phyloP scores from a whole-genome alignment of 2,888 invertebrate genomes.

The Volucella bombylans region DNA sequence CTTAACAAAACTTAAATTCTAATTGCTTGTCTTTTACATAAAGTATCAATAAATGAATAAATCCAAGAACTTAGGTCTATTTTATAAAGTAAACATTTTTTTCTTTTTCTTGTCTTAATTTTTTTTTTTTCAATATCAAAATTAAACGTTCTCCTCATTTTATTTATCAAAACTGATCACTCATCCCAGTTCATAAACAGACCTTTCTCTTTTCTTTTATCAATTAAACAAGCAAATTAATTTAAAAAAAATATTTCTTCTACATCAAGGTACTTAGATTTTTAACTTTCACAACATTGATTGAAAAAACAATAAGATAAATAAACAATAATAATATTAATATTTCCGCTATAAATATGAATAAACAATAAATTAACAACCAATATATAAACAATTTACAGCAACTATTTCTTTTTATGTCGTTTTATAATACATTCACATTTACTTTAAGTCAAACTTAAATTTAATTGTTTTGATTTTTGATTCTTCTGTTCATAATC shows the following conservation, averaged over 20 bases:
- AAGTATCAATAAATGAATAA: slow-evolving; percentile 40
- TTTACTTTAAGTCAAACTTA: slow-evolving; percentile 53
- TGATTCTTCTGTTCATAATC: slow-evolving; percentile 22
- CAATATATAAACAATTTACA: slow-evolving; percentile 52
- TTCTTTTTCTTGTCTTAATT: not conserved
- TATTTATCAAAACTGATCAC: slow-evolving; percentile 35
- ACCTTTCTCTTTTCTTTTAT: slow-evolving; percentile 2
- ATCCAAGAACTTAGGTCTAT: slow-evolving; percentile 26
- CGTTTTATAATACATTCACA: slow-evolving; percentile 67
- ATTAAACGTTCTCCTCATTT: slow-evolving; percentile 20
- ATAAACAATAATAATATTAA: slow-evolving; percentile 4
- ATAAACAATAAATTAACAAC: slow-evolving; percentile 63
- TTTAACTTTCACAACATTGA: slow-evolving; percentile 30
- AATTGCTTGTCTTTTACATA: slow-evolving; percentile 52
- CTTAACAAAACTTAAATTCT: slow-evolving; percentile 49
- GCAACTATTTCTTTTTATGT: slow-evolving; percentile 47
- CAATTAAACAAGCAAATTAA: slow-evolving; percentile 13
- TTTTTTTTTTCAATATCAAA: not conserved
- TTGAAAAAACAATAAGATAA: slow-evolving; percentile 51
- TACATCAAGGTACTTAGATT: slow-evolving; percentile 43
- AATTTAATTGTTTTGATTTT: slow-evolving; percentile 34
- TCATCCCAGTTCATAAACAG: slow-evolving; percentile 30
- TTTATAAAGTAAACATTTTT: slow-evolving; percentile 24
- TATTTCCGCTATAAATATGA: not conserved
- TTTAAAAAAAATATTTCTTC: not conserved